Base-by-base conservation (phyloP, 2,888 invertebrate species). In the Apamea anceps region DNA sequence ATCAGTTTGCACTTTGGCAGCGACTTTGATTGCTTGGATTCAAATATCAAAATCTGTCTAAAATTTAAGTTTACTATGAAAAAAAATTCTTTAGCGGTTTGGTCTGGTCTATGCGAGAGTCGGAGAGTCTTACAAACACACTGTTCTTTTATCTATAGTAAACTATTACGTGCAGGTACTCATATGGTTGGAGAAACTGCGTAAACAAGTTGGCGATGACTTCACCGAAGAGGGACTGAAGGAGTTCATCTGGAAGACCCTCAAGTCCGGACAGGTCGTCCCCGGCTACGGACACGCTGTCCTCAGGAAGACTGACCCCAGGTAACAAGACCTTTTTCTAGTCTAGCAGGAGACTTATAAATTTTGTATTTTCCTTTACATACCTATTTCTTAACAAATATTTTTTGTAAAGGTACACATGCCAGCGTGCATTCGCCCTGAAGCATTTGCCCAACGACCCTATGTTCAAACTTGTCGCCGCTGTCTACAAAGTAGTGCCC, bases 251-350 rank as follows among this genome's bases (percentile, higher is more conserved):
- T 99, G 99, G 99, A 99, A 99, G 96, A 99, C 99, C 2, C 97
- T 99, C 78, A 99, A 99, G 97, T 98, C 98, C 82, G 99, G 99
- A 86, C 99, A 99, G 96, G 99, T 99, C n/a, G 99, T 99, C 67
- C 99, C 99, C 75, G 99, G 99, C 72, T 99, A 99, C 93, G 99
- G 99, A 57, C 99, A 99, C 94, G 99, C 99, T 89, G 99, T 99
- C 1, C 97, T 99, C 87, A 98, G 99, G 91, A 99, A 99, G 96
- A 99, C 99, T 85, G 99, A 99, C 95, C 99, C 97, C 89, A 98
- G 97, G 93, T 97, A 91, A 84, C 15, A 42, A 70, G n/a, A 15
- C 32, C 21, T 37, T 18, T 12, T 18, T 37, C 21, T 48, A 48
- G 45, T 60, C n/a, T 66, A 45, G n/a, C 25, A 18, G 5, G 15